phyloP scores from a whole-genome alignment of 2,888 invertebrate genomes.

The Caenorhabditis drosophilae region DNA sequence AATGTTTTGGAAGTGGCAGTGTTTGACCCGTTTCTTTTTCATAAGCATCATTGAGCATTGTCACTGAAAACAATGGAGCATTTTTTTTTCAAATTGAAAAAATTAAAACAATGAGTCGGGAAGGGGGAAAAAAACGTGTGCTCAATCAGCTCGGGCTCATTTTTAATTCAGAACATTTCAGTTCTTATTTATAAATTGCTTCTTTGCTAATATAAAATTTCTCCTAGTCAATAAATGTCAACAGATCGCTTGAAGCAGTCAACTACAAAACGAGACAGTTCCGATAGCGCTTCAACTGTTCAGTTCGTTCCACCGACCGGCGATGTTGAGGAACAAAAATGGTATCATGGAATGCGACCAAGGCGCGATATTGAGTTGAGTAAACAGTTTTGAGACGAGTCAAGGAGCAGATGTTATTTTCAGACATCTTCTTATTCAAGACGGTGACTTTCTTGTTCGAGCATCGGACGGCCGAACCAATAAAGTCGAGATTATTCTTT shows the following conservation, averaged over 20 bases:
- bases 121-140: no score
- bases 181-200: no score
- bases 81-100: slow-evolving; percentile 1
- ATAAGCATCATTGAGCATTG: slow-evolving; percentile 15
- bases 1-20: slow-evolving; percentile 5
- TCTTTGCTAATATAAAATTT: no score
- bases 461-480: slow-evolving; percentile 38
- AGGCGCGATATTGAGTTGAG: slow-evolving; percentile 5
- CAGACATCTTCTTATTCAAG: slow-evolving; percentile 4
- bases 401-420: no score
- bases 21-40: slow-evolving; percentile 2
- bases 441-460: slow-evolving; percentile 53
- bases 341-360: slow-evolving; percentile 10
- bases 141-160: no score
- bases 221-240: no score
- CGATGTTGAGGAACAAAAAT: slow-evolving; percentile 5
- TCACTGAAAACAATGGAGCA: slow-evolving; percentile 11
- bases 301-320: no score
- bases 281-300: no score
- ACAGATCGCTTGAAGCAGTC: no score
- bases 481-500: slow-evolving; percentile 32
- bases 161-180: no score
- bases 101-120: no score
- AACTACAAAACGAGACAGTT: no score
- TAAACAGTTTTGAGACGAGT: neutral